Base-by-base conservation (phyloP, 2,797 vertebrate genomes). In the Linurgus olivaceus region DNA sequence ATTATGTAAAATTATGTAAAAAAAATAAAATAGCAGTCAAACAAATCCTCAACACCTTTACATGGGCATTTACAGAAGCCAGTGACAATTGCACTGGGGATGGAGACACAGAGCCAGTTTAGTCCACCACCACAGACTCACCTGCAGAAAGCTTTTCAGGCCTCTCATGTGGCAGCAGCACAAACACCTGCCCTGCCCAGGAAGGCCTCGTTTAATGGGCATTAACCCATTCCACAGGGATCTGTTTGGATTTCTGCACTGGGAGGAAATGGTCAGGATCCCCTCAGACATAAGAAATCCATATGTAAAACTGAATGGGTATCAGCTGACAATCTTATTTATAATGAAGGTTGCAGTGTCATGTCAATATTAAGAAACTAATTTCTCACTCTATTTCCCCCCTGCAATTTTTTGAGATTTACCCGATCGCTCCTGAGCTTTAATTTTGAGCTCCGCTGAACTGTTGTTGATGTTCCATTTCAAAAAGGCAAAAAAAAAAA, bases 361-460 rank as follows among this genome's bases (percentile, higher is more conserved):
- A 51, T 67, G 87, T 95, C 91, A 91, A 84, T 89, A 94, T 94
- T 95, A 96, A 96, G 90, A 96, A 97, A 97, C 84, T 97, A 97
- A 97, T 97, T 98, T 97, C 95, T 98, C 96, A 97, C 92, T 97
- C 94, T 97, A 77, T 96, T 98, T 97, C 94, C 72, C 76, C 79
- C 90, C 92, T 79, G 66, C 86, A 93, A 65, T 82, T 95, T 96
- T 93, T 83, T 33, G 68, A 78, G 71, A 67, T 95, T 95, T 87
- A 96, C 89, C 90, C 58, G 94, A 97, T 97, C 94, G 62, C 65
- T 97, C 93, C 92, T 93, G 82, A 92, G 93, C 92, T 97, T 88
- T 96, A 98, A 98, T 98, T 98, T 97, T 96, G 95, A 97, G 98
- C 97, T 98, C 95, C 80, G 23, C 59, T 98, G 98, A 97, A 86